Base-by-base conservation (phyloP, 2,113 vertebrate genomes). In the Neolamprologus sp. region DNA sequence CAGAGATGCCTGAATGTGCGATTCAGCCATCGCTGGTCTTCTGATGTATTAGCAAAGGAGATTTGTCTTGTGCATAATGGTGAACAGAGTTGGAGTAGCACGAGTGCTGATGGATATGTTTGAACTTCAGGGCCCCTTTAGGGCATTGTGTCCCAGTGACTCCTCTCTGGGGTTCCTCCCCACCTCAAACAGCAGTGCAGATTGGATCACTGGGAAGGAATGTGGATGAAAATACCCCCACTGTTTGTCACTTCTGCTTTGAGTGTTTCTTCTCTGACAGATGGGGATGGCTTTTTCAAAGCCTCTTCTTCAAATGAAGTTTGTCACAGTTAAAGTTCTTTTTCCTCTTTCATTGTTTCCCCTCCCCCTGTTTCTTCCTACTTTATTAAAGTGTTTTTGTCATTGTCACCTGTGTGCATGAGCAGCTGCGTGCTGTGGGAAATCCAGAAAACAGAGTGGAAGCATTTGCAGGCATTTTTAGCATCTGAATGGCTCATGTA, bases 51-150 rank as follows among this genome's bases (percentile, higher is more conserved):
- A 84, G 89, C 83, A 80, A 78, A 78, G 33, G 42, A 83, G 58
- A 84, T 91, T 92, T 90, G 84, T 90, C 84, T 89, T 92, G 84
- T 47, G 79, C 86, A 91, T 91, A 90, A 91, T 90, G 80, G 87
- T 11, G 37, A 87, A 82, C 87, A 87, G 26, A 23, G 58, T 79
- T 51, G 6, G 78, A 79, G 51, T 85, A 31, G 89, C 87, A 85
- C 5, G 88, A 89, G 81, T 45, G 84, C 89, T 95, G 93, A 95
- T 94, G 91, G 85, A 95, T 95, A 81, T 49, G 73, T 95, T 93
- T 90, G 89, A 88, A 88, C 82, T 83, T 85, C 53, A 80, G 87
- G 90, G 90, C 75, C 91, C 86, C 92, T 91, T 85, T 42, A 86
- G 83, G 92, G 82, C 89, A 91, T 94, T 94, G 91, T 95, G 86